Evolutionary conservation across 2,797 vertebrate species (phyloP).

Genomic region (Cryptoblepharus egeriae): DNA sequence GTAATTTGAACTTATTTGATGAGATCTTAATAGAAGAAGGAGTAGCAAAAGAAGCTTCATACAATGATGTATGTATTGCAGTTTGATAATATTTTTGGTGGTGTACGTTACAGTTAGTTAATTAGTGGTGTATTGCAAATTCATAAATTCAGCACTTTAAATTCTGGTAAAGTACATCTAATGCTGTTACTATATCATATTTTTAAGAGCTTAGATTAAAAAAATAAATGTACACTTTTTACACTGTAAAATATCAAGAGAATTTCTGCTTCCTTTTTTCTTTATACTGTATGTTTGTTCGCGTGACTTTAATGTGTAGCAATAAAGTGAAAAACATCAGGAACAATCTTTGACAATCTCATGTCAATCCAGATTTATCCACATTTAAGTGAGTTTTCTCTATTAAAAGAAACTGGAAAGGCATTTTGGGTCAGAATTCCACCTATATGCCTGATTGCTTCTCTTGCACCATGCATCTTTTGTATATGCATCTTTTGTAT

Average conservation of each 20-base stretch:
- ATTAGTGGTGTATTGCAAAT: not conserved
- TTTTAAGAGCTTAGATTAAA: no score
- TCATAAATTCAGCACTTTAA: not conserved
- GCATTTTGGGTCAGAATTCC: no score
- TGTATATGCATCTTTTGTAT: not conserved
- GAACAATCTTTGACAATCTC: no score
- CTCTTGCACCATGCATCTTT: not conserved
- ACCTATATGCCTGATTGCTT: no score
- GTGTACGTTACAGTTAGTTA: not conserved
- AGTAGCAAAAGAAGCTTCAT: constrained; percentile 86
- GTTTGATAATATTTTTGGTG: not conserved
- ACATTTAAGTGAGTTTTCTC: no score
- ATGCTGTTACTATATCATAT: not conserved
- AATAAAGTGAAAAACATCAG: not conserved
- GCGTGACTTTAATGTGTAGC: no score
- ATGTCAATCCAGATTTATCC: no score
- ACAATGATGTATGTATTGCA: constrained; percentile 83
- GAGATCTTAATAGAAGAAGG: constrained; percentile 93
- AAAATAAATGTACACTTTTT: no score
- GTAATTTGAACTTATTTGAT: constrained; percentile 94
- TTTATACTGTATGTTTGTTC: not conserved
- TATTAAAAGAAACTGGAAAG: no score
- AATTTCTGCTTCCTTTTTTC: not conserved
- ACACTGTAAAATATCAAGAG: not conserved
- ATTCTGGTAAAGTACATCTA: not conserved